These are phyloP conservation scores for Perca schrenkii DNA, from an alignment of 2,113 vertebrate species.

Conservation along the genomic window DNA sequence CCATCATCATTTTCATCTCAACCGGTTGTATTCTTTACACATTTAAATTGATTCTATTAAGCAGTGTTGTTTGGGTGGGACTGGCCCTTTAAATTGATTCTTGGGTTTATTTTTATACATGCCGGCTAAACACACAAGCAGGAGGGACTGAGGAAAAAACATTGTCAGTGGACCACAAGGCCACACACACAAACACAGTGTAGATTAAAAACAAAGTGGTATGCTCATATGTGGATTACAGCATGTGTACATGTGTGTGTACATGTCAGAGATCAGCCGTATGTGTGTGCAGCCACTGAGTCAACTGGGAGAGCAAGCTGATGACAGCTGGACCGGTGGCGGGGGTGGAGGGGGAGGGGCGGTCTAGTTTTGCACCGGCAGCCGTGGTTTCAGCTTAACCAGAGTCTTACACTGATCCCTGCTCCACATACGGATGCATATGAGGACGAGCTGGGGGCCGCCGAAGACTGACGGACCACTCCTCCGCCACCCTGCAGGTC, in stretches of 20 bases:
- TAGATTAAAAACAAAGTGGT: constrained; percentile 76
- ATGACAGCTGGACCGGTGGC: constrained; percentile 77
- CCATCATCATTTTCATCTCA: too few relatives aligned
- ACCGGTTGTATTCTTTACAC: too few relatives aligned
- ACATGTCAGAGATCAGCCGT: constrained; percentile 55
- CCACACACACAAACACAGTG: background rate
- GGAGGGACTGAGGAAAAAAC: background rate
- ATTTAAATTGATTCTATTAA: background rate
- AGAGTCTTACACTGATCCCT: constrained; percentile 78
- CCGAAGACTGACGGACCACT: background rate
- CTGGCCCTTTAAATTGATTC: background rate
- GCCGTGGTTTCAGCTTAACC: constrained; percentile 72
- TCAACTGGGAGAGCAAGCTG: constrained; percentile 56
- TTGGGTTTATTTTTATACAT: background rate
- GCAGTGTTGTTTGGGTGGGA: background rate
- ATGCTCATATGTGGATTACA: constrained; percentile 76
- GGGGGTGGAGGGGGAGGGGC: constrained; percentile 10
- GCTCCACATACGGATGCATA: constrained; percentile 57
- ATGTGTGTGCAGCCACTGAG: constrained; percentile 55
- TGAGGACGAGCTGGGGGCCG: background rate
- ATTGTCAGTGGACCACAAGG: background rate
- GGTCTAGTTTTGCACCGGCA: constrained; percentile 52
- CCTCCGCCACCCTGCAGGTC: background rate
- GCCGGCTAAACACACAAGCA: background rate
- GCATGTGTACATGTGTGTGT: constrained; percentile 54